Conservation (phyloP, 2,888 invertebrate genomes). For the Aethes cnicana region DNA sequence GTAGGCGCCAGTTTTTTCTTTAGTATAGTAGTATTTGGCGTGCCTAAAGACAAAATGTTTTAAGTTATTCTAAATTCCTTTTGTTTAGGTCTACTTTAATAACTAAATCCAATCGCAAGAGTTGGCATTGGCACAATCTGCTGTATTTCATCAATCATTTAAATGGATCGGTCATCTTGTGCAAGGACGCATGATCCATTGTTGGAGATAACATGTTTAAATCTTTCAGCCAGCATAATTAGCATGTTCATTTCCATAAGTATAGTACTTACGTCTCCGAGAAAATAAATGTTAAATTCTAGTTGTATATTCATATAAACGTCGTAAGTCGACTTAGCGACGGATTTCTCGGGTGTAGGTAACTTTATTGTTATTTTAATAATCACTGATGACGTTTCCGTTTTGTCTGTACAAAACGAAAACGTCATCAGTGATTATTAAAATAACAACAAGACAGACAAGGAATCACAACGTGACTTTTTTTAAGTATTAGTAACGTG, state of each 20-base stretch:
- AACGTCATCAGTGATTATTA: too few species aligned
- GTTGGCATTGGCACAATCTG: slow-evolving; percentile 11
- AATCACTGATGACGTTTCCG: neutral
- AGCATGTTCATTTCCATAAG: slow-evolving; percentile 22
- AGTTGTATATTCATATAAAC: too few species aligned
- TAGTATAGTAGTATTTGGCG: neutral
- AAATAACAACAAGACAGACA: neutral
- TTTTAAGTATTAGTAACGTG: slow-evolving; percentile 13
- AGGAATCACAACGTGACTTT: neutral
- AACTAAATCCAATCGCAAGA: slow-evolving; percentile 15
- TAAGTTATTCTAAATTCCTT: neutral
- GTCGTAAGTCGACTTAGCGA: too few species aligned
- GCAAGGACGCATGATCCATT: slow-evolving; percentile 22
- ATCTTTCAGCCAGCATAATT: slow-evolving; percentile 25
- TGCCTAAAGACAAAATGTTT: neutral
- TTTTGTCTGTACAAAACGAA: too few species aligned
- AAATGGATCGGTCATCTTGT: slow-evolving; percentile 26
- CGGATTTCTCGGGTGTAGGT: too few species aligned
- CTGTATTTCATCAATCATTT: slow-evolving; percentile 15
- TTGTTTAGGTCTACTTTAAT: neutral
- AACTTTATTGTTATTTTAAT: too few species aligned
- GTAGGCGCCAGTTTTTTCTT: neutral
- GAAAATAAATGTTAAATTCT: neutral
- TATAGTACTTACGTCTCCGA: neutral
- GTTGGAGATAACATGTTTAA: slow-evolving; percentile 26